Percentiles rank a stretch among this genome's conserved stretches.
Conservation (phyloP, 2,797 vertebrate species). For the Dendrocincla fuliginosa region DNA sequence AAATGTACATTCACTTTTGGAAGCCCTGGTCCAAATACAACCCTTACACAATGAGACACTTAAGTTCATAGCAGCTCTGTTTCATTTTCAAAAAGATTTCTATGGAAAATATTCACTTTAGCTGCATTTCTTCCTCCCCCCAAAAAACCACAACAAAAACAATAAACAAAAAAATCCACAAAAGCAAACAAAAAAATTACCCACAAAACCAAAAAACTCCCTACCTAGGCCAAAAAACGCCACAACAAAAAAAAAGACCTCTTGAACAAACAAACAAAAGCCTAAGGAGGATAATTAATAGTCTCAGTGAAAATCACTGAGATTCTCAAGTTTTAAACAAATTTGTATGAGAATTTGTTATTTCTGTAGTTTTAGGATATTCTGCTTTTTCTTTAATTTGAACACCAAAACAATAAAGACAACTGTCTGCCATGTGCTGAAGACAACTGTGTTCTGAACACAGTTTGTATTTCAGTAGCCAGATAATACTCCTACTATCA, state of each 20-base stretch:
- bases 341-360: background rate
- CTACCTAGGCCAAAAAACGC: background rate
- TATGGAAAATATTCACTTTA: background rate
- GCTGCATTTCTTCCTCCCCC: background rate
- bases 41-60: conserved; percentile 30
- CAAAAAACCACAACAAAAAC: background rate
- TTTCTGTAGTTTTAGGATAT: background rate
- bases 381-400: background rate
- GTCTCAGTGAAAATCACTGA: background rate
- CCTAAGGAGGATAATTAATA: background rate
- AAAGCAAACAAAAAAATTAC: background rate
- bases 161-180: background rate
- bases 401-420: background rate
- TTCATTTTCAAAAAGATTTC: conserved; percentile 11
- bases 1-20: conserved; percentile 49
- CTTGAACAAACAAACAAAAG: background rate
- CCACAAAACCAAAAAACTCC: background rate
- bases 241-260: background rate
- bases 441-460: background rate
- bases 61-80: background rate
- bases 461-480: background rate
- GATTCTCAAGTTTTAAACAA: background rate
- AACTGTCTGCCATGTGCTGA: background rate
- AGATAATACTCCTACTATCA: background rate
- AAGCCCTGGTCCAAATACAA: conserved; percentile 65